Percentiles rank a stretch among this genome's conserved stretches.
Conservation (phyloP, 2,888 invertebrate genomes). For the Agrenia bidenticulata region DNA sequence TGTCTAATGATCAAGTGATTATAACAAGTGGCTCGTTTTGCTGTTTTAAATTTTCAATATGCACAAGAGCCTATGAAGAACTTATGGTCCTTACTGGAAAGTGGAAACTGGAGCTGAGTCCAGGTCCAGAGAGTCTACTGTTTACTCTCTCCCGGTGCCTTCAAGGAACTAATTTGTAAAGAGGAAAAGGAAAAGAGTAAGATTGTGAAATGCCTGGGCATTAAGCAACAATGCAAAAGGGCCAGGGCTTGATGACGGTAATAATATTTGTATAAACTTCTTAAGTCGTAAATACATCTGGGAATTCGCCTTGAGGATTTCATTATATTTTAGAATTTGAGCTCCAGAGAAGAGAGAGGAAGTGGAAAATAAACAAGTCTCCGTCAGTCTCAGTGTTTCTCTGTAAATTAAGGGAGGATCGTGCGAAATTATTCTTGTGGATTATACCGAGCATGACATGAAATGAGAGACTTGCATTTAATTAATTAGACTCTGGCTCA, state of each 20-base stretch:
- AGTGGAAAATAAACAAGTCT: constrained; percentile 18
- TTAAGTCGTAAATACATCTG: constrained; percentile 2
- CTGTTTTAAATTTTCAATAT: background rate
- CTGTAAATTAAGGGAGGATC: constrained; percentile 18
- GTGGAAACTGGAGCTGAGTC: background rate
- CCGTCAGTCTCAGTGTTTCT: constrained; percentile 3
- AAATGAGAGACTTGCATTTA: constrained; percentile 20
- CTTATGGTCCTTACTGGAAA: no score
- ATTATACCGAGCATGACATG: constrained; percentile 9
- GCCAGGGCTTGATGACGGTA: no score
- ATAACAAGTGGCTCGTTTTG: background rate
- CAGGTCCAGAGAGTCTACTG: background rate
- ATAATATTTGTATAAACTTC: no score
- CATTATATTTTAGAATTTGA: constrained; percentile 8
- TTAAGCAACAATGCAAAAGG: background rate
- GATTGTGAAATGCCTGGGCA: background rate
- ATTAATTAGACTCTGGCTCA: constrained; percentile 14
- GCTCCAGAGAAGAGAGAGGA: background rate
- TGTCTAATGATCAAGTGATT: constrained; percentile 12
- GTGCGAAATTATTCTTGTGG: constrained; percentile 23
- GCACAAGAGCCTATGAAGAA: no score
- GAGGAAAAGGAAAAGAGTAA: background rate
- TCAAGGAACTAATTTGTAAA: constrained; percentile 6
- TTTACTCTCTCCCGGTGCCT: background rate
- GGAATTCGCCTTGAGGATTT: constrained; percentile 14